These are phyloP conservation scores for Antrozous pallidus DNA, from an alignment of 2,797 vertebrate genomes.

Conservation along the genomic window DNA sequence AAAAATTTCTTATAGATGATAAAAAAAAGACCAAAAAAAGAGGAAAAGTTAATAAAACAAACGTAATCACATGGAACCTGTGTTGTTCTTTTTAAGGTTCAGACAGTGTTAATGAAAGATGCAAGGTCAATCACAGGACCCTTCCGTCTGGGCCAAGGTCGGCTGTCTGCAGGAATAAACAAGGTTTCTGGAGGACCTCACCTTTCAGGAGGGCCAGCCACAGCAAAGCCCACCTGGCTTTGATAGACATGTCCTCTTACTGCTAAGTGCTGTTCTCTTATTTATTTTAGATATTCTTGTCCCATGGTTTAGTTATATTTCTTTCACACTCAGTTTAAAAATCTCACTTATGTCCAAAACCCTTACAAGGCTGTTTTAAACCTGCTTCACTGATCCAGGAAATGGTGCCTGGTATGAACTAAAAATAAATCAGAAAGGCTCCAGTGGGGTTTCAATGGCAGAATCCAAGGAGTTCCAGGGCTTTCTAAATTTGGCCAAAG, in stretches of 20 bases:
- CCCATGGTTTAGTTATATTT: conserved; percentile 15
- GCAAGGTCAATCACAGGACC: not conserved
- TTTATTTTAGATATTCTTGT: conserved; percentile 19
- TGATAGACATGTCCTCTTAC: not conserved
- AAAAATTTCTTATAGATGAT: not conserved
- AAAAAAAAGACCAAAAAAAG: not conserved
- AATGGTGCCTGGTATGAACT: conserved; percentile 55
- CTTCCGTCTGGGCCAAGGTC: not conserved
- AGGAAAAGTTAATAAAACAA: not conserved
- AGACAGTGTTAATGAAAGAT: not conserved
- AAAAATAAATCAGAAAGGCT: conserved; percentile 64
- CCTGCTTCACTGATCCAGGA: conserved; percentile 50
- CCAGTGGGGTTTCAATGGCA: conserved; percentile 36
- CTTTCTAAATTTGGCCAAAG: conserved; percentile 66
- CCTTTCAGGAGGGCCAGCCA: not conserved
- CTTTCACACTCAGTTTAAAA: conserved; percentile 35
- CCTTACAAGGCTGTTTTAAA: conserved; percentile 43
- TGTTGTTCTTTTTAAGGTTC: not conserved
- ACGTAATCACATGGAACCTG: not conserved
- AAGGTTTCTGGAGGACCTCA: not conserved
- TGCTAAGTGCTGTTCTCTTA: not conserved
- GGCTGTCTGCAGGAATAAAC: not conserved
- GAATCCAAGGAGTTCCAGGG: conserved; percentile 52
- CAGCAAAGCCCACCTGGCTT: not conserved
- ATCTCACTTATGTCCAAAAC: conserved; percentile 20